These are phyloP conservation scores for Tryphoninae sp. DNA, from an alignment of 2,888 invertebrate genomes.

Conservation along the genomic window DNA sequence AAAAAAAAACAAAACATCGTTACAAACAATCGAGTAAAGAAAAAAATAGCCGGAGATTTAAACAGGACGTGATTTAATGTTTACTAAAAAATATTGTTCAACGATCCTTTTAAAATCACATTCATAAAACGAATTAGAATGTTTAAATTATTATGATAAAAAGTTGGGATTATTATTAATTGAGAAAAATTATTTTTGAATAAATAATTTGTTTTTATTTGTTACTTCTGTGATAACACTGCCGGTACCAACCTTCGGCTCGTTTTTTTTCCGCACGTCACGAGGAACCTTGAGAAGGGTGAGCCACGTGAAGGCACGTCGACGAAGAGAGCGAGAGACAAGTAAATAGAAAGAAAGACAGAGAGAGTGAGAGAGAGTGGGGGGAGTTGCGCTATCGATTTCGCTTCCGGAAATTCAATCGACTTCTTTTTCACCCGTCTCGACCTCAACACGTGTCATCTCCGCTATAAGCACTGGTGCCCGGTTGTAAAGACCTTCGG, in stretches of 20 bases:
- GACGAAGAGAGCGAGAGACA: constrained; percentile 7
- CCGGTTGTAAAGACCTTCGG: constrained; percentile 11
- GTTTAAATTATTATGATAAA: too few species aligned
- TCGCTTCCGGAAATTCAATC: constrained; percentile 75
- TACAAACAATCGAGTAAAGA: background rate
- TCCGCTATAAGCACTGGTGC: constrained; percentile 22
- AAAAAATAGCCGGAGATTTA: background rate
- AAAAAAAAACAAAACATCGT: background rate
- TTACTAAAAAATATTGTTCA: too few species aligned
- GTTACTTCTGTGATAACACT: too few species aligned
- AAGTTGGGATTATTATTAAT: too few species aligned
- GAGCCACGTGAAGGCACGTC: background rate
- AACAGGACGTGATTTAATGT: too few species aligned
- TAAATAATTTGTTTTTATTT: background rate
- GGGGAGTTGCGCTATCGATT: constrained; percentile 64
- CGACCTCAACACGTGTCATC: constrained; percentile 57
- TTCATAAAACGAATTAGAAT: too few species aligned
- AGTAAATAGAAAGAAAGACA: background rate
- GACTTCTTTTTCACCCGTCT: constrained; percentile 66
- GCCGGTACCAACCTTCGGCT: too few species aligned
- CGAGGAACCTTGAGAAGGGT: constrained; percentile 32
- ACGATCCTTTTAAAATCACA: too few species aligned
- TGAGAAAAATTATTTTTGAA: background rate
- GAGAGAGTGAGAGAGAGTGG: constrained; percentile 32
- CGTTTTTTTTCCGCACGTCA: constrained; percentile 18